A percentile compares a stretch with the other conserved stretches of the same genome.
Evolutionary conservation across 2,113 vertebrate species (phyloP).

Genomic region (Heteronetta atricapilla): DNA sequence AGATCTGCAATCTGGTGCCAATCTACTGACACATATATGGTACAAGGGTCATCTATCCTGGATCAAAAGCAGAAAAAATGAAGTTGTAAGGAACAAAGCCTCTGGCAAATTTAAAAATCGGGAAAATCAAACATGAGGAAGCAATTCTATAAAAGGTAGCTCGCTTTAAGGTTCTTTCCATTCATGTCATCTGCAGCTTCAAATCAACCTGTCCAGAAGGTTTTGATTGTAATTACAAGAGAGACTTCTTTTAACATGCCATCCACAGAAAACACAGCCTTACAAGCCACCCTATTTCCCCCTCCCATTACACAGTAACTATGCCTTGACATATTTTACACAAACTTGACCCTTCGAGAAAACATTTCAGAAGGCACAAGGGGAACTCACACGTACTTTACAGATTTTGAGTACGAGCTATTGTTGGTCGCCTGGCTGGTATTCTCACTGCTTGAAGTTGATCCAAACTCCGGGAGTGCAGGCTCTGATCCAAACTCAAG

Average conservation of each 20-base stretch:
- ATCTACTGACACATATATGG: neutral
- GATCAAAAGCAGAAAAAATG: neutral
- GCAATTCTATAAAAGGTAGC: neutral
- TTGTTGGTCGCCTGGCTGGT: constrained; percentile 80
- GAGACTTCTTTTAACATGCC: neutral
- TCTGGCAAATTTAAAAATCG: neutral
- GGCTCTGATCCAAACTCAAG: constrained; percentile 94
- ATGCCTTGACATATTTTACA: neutral
- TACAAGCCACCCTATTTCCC: neutral
- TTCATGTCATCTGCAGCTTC: neutral
- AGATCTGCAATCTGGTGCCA: neutral
- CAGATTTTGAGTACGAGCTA: constrained; percentile 89
- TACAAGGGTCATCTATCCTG: neutral
- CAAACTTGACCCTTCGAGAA: neutral
- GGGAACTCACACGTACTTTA: constrained; percentile 78
- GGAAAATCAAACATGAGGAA: neutral
- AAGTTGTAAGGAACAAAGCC: neutral
- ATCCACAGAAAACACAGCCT: neutral
- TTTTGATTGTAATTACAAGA: neutral
- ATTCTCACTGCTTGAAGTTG: constrained; percentile 78
- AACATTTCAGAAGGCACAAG: neutral
- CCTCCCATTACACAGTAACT: neutral
- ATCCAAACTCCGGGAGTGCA: constrained; percentile 86
- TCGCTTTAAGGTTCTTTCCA: neutral
- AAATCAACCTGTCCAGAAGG: neutral